Percentiles rank a stretch among this genome's conserved stretches.
phyloP scores from a whole-genome alignment of 2,888 invertebrate species.

The Taphrorychus bicolor region DNA sequence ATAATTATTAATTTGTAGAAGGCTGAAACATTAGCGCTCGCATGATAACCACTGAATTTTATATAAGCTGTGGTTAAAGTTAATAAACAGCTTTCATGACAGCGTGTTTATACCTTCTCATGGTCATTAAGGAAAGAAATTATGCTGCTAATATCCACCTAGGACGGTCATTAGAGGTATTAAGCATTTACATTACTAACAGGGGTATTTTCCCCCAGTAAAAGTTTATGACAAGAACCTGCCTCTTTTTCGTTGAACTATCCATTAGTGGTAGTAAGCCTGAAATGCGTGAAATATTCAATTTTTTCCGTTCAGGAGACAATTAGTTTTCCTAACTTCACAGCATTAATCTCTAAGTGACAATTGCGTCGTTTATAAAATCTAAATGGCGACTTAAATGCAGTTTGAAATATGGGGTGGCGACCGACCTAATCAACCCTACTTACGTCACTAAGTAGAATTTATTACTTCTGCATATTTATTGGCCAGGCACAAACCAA shows the following conservation, averaged over 20 bases:
- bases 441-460: conserved; percentile 24
- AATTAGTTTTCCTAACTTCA: too few species aligned
- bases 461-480: conserved; percentile 32
- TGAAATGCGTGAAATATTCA: too few species aligned
- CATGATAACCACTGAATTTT: too few species aligned
- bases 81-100: background rate
- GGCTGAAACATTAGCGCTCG: too few species aligned
- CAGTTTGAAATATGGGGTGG: conserved; percentile 22
- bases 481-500: conserved; percentile 24
- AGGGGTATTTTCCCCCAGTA: background rate
- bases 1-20: too few species aligned
- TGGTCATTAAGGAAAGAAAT: background rate
- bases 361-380: conserved; percentile 1
- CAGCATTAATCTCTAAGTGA: background rate
- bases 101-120: background rate
- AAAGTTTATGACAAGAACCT: background rate
- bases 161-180: background rate
- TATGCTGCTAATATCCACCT: background rate
- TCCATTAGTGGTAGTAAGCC: too few species aligned
- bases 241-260: too few species aligned
- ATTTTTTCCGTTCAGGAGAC: background rate
- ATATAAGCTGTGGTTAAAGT: background rate
- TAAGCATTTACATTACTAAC: background rate
- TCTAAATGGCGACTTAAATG: conserved; percentile 8
- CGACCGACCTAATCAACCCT: conserved; percentile 19